A percentile compares a stretch with the other conserved stretches of the same genome.
Conservation (phyloP, 2,888 invertebrate genomes). For the Auanema freiburgensis region DNA sequence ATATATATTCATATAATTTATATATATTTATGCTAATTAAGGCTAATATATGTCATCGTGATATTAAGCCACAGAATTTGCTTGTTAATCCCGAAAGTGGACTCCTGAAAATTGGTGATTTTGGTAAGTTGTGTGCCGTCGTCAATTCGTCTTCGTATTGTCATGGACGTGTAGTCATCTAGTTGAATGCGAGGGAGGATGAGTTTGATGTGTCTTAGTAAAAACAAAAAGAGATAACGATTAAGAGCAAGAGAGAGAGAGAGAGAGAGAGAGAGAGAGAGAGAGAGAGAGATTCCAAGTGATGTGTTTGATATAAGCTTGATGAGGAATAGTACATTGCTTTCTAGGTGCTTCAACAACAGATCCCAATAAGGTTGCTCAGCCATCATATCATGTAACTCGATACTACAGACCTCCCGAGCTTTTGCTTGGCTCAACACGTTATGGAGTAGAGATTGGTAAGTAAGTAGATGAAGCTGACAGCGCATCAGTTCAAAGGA, state of each 20-base stretch:
- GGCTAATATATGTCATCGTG: conserved; percentile 74
- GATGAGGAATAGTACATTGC: too few species aligned
- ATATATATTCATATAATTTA: neutral
- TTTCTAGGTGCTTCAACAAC: conserved; percentile 29
- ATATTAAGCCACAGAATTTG: conserved; percentile 98
- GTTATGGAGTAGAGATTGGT: conserved; percentile 94
- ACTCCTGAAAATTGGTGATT: conserved; percentile 90
- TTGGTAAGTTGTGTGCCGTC: conserved; percentile 71
- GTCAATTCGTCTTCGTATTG: neutral
- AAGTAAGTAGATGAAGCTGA: conserved; percentile 69
- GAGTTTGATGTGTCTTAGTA: too few species aligned
- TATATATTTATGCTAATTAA: conserved; percentile 4
- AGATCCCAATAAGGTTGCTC: conserved; percentile 20
- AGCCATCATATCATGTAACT: conserved; percentile 50
- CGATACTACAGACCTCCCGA: conserved; percentile 72
- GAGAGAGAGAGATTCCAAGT: too few species aligned
- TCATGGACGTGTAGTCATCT: neutral
- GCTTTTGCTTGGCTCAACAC: conserved; percentile 69
- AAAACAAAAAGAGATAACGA: too few species aligned
- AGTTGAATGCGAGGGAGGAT: too few species aligned
- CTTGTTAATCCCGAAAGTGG: conserved; percentile 87
- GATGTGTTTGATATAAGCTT: too few species aligned
- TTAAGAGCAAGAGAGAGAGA: too few species aligned
- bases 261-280: too few species aligned
- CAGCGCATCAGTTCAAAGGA: too few species aligned